Conservation (phyloP, 2,113 vertebrate species). For the Rhabdomys dilectus region DNA sequence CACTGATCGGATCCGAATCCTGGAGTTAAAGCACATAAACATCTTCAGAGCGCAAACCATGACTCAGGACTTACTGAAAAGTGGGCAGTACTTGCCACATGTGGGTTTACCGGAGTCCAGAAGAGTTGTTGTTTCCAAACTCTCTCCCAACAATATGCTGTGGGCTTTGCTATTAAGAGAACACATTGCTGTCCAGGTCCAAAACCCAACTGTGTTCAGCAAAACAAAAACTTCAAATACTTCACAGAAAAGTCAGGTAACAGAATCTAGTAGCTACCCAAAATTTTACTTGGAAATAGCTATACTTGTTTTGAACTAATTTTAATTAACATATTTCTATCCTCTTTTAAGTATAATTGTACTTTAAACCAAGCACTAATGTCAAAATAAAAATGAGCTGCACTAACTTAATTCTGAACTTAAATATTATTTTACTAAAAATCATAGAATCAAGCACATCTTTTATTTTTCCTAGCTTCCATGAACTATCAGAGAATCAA, state of each 20-base stretch:
- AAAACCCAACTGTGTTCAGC: background rate
- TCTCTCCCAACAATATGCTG: background rate
- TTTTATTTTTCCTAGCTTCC: constrained; percentile 25
- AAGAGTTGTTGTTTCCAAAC: background rate
- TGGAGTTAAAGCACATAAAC: background rate
- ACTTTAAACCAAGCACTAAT: constrained; percentile 56
- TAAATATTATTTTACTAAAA: constrained; percentile 51
- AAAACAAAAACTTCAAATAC: constrained; percentile 41
- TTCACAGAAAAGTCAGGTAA: constrained; percentile 31
- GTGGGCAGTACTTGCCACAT: background rate
- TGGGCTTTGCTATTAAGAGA: constrained; percentile 6
- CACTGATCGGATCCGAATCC: background rate
- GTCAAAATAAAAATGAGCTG: constrained; percentile 18
- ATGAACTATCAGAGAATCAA: constrained; percentile 46
- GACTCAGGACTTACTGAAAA: constrained; percentile 9
- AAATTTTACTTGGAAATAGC: constrained; percentile 44
- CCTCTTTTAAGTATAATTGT: constrained; percentile 38
- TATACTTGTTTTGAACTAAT: constrained; percentile 35
- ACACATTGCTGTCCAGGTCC: background rate
- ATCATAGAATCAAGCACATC: constrained; percentile 49
- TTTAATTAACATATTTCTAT: constrained; percentile 49
- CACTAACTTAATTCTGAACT: constrained; percentile 49
- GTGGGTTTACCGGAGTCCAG: background rate
- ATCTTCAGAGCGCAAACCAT: background rate
- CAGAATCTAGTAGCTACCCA: constrained; percentile 5